A percentile compares a stretch with the other conserved stretches of the same genome.
These are phyloP conservation scores for Arctopsyche grandis DNA, from an alignment of 1,140 invertebrate species.

Conservation along the genomic window DNA sequence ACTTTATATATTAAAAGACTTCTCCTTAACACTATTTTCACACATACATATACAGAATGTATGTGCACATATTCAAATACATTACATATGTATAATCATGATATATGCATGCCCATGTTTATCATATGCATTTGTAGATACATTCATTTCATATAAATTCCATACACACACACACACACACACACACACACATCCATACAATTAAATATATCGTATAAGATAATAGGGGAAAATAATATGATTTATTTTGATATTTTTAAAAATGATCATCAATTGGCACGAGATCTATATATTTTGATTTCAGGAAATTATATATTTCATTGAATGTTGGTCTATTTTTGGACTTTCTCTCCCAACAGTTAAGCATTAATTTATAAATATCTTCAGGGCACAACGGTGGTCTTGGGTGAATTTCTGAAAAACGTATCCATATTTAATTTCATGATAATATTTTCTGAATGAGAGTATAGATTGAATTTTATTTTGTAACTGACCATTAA, in stretches of 20 bases:
- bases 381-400: constrained; percentile 79
- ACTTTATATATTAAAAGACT: too few species aligned
- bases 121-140: neutral
- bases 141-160: too few species aligned
- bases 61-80: too few species aligned
- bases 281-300: constrained; percentile 67
- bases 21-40: too few species aligned
- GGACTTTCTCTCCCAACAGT: constrained; percentile 80
- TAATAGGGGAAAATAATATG: neutral
- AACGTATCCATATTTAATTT: constrained; percentile 52
- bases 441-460: too few species aligned
- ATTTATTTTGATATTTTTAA: constrained; percentile 10
- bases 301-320: constrained; percentile 80
- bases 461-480: too few species aligned
- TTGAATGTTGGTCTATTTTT: constrained; percentile 77
- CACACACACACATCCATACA: too few species aligned
- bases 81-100: too few species aligned
- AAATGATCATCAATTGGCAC: constrained; percentile 60
- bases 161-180: too few species aligned
- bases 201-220: too few species aligned
- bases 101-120: neutral
- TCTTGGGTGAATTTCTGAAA: constrained; percentile 72
- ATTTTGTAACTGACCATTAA: constrained; percentile 66
- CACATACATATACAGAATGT: too few species aligned
- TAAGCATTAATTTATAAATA: constrained; percentile 80